These are phyloP conservation scores for Felis catus DNA, from an alignment of 2,113 vertebrate species.

Conservation along the genomic window DNA sequence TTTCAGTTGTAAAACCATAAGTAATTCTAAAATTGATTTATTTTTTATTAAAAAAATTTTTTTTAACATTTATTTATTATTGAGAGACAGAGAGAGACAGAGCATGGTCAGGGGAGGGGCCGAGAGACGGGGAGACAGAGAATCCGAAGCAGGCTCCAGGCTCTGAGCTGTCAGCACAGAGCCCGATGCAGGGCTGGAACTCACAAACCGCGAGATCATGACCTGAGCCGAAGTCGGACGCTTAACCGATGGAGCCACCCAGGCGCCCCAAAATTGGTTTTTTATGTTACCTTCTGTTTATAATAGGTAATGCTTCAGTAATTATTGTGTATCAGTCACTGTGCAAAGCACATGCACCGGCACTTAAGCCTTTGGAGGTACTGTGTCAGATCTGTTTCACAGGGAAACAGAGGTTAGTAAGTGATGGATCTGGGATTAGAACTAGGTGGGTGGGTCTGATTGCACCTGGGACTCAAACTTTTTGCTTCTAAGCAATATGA, in stretches of 20 bases:
- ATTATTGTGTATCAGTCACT: neutral
- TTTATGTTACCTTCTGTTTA: neutral
- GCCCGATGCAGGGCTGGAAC: no score
- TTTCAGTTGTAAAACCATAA: neutral
- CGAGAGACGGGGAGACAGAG: no score
- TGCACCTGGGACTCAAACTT: neutral
- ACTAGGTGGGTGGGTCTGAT: neutral
- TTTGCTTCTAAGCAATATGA: neutral
- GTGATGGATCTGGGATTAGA: neutral
- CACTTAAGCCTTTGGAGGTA: neutral
- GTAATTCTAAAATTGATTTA: neutral
- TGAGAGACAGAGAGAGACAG: no score
- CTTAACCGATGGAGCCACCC: no score
- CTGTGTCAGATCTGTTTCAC: neutral
- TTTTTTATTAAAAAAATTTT: no score
- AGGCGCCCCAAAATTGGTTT: neutral
- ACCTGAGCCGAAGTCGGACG: no score
- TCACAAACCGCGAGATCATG: no score
- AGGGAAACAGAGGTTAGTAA: neutral
- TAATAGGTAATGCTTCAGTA: neutral
- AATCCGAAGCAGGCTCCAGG: no score
- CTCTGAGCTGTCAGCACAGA: no score
- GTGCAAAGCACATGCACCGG: fast-evolving
- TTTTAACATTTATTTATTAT: no score
- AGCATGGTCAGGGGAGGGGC: no score